phyloP scores from a whole-genome alignment of 2,888 invertebrate species.

The Diaphora mendica region DNA sequence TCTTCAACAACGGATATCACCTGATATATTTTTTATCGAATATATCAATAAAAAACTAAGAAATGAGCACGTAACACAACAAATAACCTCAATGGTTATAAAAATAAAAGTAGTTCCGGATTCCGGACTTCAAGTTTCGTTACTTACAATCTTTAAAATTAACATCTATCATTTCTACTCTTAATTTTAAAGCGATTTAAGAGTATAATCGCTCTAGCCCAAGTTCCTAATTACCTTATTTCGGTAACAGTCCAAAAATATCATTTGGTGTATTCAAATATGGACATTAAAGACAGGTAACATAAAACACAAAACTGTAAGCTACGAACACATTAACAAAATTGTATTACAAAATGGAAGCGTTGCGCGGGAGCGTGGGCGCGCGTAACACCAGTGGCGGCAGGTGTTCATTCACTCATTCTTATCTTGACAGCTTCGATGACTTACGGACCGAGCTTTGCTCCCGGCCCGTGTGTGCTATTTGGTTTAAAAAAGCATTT shows the following conservation, averaged over 20 bases:
- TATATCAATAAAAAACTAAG: slow-evolving; percentile 39
- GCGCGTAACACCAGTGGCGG: slow-evolving; percentile 85
- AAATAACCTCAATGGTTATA: slow-evolving; percentile 62
- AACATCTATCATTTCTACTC: slow-evolving; percentile 81
- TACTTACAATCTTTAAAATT: slow-evolving; percentile 75
- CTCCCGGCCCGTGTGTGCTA: slow-evolving; percentile 77
- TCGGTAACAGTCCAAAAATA: slow-evolving; percentile 63
- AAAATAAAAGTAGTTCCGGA: slow-evolving; percentile 74
- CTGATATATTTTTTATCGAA: slow-evolving; percentile 58
- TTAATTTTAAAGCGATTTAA: slow-evolving; percentile 80
- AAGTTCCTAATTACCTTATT: slow-evolving; percentile 65
- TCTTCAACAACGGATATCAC: slow-evolving; percentile 55
- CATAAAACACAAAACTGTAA: slow-evolving; percentile 57
- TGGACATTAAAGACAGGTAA: slow-evolving; percentile 56
- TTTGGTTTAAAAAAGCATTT: slow-evolving; percentile 73
- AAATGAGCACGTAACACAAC: slow-evolving; percentile 48
- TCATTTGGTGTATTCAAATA: slow-evolving; percentile 48
- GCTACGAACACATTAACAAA: slow-evolving; percentile 52
- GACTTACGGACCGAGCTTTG: slow-evolving; percentile 78
- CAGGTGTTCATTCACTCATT: slow-evolving; percentile 85
- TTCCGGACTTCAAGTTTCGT: slow-evolving; percentile 78
- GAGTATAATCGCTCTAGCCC: slow-evolving; percentile 76
- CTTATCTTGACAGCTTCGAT: slow-evolving; percentile 86
- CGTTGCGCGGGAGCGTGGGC: slow-evolving; percentile 73
- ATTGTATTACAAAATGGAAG: slow-evolving; percentile 62